phyloP scores from a whole-genome alignment of 2,888 invertebrate genomes.

The Margaritifera margaritifera region DNA sequence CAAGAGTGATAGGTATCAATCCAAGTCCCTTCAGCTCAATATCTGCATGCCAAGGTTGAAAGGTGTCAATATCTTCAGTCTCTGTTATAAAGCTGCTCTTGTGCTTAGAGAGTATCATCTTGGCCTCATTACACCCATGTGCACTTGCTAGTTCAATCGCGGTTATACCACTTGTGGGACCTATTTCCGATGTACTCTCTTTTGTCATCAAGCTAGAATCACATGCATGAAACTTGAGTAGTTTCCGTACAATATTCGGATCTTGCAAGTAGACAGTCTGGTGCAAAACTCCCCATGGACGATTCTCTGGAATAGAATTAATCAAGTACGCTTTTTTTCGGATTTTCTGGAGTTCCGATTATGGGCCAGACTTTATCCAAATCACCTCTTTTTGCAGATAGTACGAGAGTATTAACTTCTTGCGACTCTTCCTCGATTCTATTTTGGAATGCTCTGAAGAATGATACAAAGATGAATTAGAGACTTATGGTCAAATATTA shows the following conservation, averaged over 20 bases:
- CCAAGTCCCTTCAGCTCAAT: constrained; percentile 17
- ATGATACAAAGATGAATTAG: too few species aligned
- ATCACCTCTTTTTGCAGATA: constrained; percentile 8
- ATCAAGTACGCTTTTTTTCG: constrained; percentile 24
- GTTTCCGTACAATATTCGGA: constrained; percentile 8
- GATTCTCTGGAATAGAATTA: constrained; percentile 38
- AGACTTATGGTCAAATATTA: too few species aligned
- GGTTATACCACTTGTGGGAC: constrained; percentile 10
- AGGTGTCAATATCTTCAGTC: constrained; percentile 20
- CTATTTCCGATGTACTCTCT: constrained; percentile 15
- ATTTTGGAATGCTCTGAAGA: too few species aligned
- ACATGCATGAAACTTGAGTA: constrained; percentile 7
- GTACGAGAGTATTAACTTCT: constrained; percentile 7
- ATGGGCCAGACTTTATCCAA: constrained; percentile 16
- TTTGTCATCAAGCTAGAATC: constrained; percentile 15
- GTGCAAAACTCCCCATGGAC: constrained; percentile 41
- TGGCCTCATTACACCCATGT: constrained; percentile 7
- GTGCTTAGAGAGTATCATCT: constrained; percentile 1
- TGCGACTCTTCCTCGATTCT: constrained; percentile 9
- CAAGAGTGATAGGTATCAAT: constrained; percentile 30
- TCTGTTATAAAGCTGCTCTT: background rate
- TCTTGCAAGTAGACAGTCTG: constrained; percentile 40
- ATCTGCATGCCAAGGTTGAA: constrained; percentile 4
- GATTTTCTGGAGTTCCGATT: constrained; percentile 25
- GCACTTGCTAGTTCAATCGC: constrained; percentile 16